phyloP scores from a whole-genome alignment of 1,140 invertebrate species.

The Agrypnia vestita region DNA sequence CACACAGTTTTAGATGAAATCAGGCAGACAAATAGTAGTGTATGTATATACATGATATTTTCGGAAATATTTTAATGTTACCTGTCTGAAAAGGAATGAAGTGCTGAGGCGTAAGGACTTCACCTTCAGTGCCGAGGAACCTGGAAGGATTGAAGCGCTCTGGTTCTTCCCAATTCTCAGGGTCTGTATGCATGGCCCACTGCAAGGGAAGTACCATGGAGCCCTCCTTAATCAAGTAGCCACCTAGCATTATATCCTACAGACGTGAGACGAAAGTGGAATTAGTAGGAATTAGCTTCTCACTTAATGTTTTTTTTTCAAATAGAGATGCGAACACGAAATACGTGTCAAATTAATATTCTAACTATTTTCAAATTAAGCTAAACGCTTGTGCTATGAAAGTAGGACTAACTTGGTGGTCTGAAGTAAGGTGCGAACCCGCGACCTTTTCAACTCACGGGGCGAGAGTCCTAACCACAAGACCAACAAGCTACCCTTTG shows the following conservation, averaged over 20 bases:
- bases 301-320: no score
- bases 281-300: no score
- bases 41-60: background rate
- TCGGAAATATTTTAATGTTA: slow-evolving; percentile 61
- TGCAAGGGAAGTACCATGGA: slow-evolving; percentile 82
- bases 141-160: slow-evolving; percentile 81
- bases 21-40: background rate
- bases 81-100: slow-evolving; percentile 91
- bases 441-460: no score
- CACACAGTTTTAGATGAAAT: background rate
- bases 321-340: no score
- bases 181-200: slow-evolving; percentile 89
- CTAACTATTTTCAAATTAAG: no score
- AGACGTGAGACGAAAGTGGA: background rate
- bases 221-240: slow-evolving; percentile 76
- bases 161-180: slow-evolving; percentile 81
- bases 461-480: no score
- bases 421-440: no score
- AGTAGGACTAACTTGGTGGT: no score
- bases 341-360: no score
- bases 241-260: slow-evolving; percentile 76
- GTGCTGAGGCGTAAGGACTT: slow-evolving; percentile 76
- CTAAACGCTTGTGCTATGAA: no score
- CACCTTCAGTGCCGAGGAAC: slow-evolving; percentile 81
- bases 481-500: no score